phyloP scores from a whole-genome alignment of 2,797 vertebrate genomes.

The Thamnophis elegans region DNA sequence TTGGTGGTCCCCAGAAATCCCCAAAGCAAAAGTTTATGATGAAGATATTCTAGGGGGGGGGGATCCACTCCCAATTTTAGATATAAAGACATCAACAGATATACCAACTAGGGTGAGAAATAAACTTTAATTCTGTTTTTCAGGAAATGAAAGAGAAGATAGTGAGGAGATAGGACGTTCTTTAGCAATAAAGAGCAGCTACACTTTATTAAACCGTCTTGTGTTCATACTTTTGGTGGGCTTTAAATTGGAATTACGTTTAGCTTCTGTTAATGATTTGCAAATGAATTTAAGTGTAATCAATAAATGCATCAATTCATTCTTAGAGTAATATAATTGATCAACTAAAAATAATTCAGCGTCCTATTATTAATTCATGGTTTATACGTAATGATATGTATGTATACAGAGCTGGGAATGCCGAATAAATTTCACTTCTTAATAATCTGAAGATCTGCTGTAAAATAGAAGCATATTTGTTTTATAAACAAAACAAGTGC shows the following conservation, averaged over 20 bases:
- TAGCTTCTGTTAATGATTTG: background rate
- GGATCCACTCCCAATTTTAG: background rate
- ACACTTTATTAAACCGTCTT: background rate
- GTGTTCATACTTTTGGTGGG: background rate
- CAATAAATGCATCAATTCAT: background rate
- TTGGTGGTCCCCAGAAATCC: no score
- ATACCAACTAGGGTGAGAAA: background rate
- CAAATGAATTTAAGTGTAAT: background rate
- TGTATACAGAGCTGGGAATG: background rate
- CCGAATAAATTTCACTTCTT: background rate
- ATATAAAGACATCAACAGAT: background rate
- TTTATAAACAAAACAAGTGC: background rate
- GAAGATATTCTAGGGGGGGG: background rate
- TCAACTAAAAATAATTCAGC: background rate
- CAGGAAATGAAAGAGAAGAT: background rate
- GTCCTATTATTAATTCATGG: background rate
- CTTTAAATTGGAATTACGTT: background rate
- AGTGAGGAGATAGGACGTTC: background rate
- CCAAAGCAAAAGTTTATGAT: background rate
- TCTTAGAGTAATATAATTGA: background rate
- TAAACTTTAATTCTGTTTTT: background rate
- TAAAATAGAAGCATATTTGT: conserved; percentile 4
- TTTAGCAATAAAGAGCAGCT: background rate
- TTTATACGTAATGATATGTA: background rate
- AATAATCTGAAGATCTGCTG: background rate